These are phyloP conservation scores for Cirrhinus molitorella DNA, from an alignment of 2,797 vertebrate species.

Conservation along the genomic window DNA sequence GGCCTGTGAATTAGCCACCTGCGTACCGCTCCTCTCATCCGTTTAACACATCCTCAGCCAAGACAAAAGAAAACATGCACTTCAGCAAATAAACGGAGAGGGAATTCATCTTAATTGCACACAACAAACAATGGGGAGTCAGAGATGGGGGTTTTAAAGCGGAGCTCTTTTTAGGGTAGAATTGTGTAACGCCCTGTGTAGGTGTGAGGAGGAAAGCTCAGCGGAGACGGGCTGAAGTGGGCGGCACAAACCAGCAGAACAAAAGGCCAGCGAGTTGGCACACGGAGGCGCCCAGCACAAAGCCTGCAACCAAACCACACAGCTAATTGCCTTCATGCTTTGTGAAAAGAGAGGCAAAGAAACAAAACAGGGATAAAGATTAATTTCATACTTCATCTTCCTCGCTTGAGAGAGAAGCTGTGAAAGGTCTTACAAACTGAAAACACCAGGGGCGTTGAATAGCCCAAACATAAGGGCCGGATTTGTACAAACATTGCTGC, in stretches of 20 bases:
- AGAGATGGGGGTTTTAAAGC: constrained; percentile 82
- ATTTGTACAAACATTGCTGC: neutral
- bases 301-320: constrained; percentile 79
- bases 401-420: constrained; percentile 71
- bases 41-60: constrained; percentile 33
- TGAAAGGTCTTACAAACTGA: constrained; percentile 80
- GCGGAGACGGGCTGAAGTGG: constrained; percentile 74
- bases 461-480: neutral
- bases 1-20: constrained; percentile 74
- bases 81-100: constrained; percentile 76
- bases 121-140: constrained; percentile 80
- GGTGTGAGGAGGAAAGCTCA: constrained; percentile 64
- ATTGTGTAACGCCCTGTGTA: constrained; percentile 56
- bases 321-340: constrained; percentile 81
- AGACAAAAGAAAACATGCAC: constrained; percentile 62
- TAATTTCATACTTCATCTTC: constrained; percentile 78
- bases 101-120: constrained; percentile 80
- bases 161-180: constrained; percentile 72
- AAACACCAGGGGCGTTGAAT: constrained; percentile 62
- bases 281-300: constrained; percentile 72
- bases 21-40: constrained; percentile 69
- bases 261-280: constrained; percentile 78
- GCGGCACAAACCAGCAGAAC: constrained; percentile 77
- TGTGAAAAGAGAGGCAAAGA: constrained; percentile 74
- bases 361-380: constrained; percentile 82